These are phyloP conservation scores for Cheilosia vernalis DNA, from an alignment of 2,888 invertebrate genomes.

Conservation along the genomic window DNA sequence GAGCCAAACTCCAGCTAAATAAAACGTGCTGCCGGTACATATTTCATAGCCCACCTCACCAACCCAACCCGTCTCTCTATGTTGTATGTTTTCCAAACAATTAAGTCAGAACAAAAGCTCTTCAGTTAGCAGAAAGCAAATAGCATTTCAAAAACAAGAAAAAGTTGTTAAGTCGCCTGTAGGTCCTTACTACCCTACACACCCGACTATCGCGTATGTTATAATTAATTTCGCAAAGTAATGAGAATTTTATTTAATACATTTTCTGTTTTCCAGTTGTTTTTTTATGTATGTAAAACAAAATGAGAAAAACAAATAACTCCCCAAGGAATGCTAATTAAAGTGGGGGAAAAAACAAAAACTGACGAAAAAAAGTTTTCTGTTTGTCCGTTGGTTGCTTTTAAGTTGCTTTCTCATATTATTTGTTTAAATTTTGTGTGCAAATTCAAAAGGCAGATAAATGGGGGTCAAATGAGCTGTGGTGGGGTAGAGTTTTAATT, in stretches of 20 bases:
- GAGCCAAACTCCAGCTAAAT: slow-evolving; percentile 7
- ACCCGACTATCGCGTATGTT: slow-evolving; percentile 21
- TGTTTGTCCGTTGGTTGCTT: slow-evolving; percentile 38
- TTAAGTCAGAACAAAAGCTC: slow-evolving; percentile 55
- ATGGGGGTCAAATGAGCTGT: not conserved
- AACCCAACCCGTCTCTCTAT: not conserved
- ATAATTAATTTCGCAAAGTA: slow-evolving; percentile 62
- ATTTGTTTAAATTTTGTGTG: slow-evolving; percentile 32
- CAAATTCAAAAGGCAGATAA: slow-evolving; percentile 32
- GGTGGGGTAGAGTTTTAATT: not conserved
- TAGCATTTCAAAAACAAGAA: slow-evolving; percentile 7
- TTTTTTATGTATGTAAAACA: not conserved
- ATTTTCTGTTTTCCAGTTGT: slow-evolving; percentile 7
- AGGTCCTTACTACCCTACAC: not conserved
- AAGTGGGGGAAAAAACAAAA: not conserved
- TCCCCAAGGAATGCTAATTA: slow-evolving; percentile 44
- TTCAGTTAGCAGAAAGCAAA: slow-evolving; percentile 40
- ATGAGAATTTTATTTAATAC: slow-evolving; percentile 52
- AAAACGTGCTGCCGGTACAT: slow-evolving; percentile 47
- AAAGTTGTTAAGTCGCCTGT: slow-evolving; percentile 25
- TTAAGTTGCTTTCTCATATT: slow-evolving; percentile 43
- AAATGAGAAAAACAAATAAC: slow-evolving; percentile 21
- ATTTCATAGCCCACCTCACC: slow-evolving; percentile 40
- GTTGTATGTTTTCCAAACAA: slow-evolving; percentile 41
- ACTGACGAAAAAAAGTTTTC: not conserved